A percentile compares a stretch with the other conserved stretches of the same genome.
Conservation (phyloP, 2,797 vertebrate genomes). For the Gambusia yucatana region DNA sequence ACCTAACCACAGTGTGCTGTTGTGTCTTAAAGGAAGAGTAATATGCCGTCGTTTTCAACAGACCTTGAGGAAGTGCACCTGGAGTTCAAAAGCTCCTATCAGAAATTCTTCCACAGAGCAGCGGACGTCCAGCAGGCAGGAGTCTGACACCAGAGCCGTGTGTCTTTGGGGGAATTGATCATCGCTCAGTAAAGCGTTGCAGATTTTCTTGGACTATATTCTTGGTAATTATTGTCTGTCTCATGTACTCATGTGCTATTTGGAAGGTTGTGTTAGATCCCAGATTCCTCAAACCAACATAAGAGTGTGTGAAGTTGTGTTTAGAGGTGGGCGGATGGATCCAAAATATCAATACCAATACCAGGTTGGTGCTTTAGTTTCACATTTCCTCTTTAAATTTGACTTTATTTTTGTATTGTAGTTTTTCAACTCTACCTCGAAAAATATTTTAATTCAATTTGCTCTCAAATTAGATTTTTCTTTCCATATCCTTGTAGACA, state of each 20-base stretch:
- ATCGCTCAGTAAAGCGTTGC: background rate
- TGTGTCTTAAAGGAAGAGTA: slow-evolving; percentile 67
- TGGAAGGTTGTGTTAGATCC: background rate
- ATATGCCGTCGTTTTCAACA: slow-evolving; percentile 38
- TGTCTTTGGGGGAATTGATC: background rate
- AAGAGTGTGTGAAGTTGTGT: no score
- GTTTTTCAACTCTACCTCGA: no score
- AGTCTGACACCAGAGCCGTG: background rate
- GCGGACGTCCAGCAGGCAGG: background rate
- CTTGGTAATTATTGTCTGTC: background rate
- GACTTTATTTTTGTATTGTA: no score
- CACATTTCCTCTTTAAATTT: no score
- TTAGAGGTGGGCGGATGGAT: no score
- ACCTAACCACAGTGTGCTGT: slow-evolving; percentile 29
- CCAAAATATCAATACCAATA: no score
- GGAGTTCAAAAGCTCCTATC: background rate
- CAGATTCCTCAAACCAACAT: background rate
- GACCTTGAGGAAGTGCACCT: background rate
- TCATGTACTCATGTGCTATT: background rate
- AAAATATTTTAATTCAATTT: no score
- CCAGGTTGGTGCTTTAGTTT: no score
- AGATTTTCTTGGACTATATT: background rate
- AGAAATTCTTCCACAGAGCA: background rate
- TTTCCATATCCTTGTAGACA: no score
- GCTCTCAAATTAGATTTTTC: no score